Evolutionary conservation across 2,797 vertebrate genomes (phyloP), one percentile per base, ranked within the genome.

Genomic region (Podargus strigoides): DNA sequence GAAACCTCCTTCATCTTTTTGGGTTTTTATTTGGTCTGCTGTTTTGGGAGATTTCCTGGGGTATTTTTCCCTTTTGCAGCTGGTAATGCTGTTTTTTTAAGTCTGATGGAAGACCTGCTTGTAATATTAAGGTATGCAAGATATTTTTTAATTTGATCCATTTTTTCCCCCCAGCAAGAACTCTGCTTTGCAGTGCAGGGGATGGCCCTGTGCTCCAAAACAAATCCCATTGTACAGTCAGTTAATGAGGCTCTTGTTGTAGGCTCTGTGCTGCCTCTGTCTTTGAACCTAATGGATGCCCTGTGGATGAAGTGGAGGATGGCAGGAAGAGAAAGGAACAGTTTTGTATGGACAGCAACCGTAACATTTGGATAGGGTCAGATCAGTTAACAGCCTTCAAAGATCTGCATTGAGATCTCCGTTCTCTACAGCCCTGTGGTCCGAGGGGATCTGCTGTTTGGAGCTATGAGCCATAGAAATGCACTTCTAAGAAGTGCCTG

Each of bases 201-300:
- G 39, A 67, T 0, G 1, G 53, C 10, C 1, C 72, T 32, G 64
- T 72, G 68, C 92, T 93, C 68, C 89, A 80, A 80, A 95, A 87
- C 82, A 93, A 89, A 83, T 68, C 64, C 60, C 18, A 59, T 87
- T 72, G 75, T 60, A 60, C 44, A 46, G 87, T 12, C 75, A 56
- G 60, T 81, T 96, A 95, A 95, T 85, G 78, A 90, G 81, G 75
- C 81, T 87, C 87, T 92, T 90, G 70, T 89, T 93, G 77, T 50
- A 73, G 50, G 42, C 59, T 92, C 74, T 92, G 82, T 94, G 63
- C 80, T 67, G 72, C 64, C 59, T 83, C 93, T 94, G 53, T 83
- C 56, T 70, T 76, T 89, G 81, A 90, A 80, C 76, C 60, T 94
- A 64, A 58, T 42, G 92, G 78, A n/a, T 66, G 63, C 66, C 70